Evolutionary conservation across 1,140 invertebrate species (phyloP), one percentile per base, ranked within the genome.

Genomic region (Eubasilissa regina): DNA sequence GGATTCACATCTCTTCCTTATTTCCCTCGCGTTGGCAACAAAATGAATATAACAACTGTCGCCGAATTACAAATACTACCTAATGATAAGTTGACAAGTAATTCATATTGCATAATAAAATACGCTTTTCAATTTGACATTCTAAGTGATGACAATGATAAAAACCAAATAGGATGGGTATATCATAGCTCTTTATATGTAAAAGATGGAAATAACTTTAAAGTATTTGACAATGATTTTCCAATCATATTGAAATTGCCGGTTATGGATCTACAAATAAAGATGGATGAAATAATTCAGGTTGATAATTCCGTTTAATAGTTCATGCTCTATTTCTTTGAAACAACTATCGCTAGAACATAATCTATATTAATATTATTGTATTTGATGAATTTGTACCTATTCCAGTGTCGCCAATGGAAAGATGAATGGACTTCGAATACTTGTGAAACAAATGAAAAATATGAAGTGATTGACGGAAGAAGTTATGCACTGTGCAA

Each of bases 341-440:
- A 44, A 44, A 48, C 9, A 4, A 35, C 11, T 47, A 7, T 4
- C 1, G 10, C 3, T 12, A 44, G 13, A 17, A 43, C 6, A 1
- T 47, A 35, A 35, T 3, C 1, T 35, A 6, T 35, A 35, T 35
- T 35, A 35, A 35, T 3, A 35, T 35, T 35, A 35, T 35, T 35
- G 25, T 35, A 6, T 35, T 35, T 3, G 25, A 3, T 75, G 8
- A 45, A 64, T 64, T 76, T 76, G 43, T 3, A 12, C 9, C 44
- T 77, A n/a, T 79, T 79, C 56, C 47, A 82, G 80, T 82, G 80
- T 72, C 73, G 77, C 25, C 51, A 53, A 66, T 82, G 80, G 80
- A 79, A 64, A 35, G 51, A 48, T 66, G 25, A 44, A 55, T 82
- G 80, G 80, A 56, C 76, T 47, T 55, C 75, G 11, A 44, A 10